phyloP scores from a whole-genome alignment of 2,797 vertebrate species.

The Xenentodon cancila region DNA sequence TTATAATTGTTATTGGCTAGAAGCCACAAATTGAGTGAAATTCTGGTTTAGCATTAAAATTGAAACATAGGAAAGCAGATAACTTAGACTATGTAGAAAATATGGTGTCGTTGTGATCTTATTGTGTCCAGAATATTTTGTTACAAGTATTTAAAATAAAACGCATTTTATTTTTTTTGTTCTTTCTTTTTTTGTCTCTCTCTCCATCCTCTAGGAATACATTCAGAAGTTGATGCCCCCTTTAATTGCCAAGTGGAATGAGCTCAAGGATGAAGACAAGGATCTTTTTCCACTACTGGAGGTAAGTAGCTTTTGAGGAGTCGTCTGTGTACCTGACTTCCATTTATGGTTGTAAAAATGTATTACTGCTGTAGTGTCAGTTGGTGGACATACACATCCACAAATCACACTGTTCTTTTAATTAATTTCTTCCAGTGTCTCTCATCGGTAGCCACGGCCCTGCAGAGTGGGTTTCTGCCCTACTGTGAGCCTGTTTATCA shows the following conservation, averaged over 20 bases:
- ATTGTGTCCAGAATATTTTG: no score
- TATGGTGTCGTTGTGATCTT: no score
- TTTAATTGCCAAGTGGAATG: constrained; percentile 96
- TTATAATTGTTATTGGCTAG: no score
- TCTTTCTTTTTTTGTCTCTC: no score
- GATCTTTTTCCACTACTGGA: constrained; percentile 94
- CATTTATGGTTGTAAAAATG: no score
- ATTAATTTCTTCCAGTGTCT: constrained; percentile 81
- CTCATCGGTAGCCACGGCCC: constrained; percentile 93
- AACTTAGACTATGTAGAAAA: no score
- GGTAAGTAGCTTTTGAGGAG: constrained; percentile 68
- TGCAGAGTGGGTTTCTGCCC: constrained; percentile 95
- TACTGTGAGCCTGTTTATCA: constrained; percentile 97
- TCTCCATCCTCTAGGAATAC: constrained; percentile 84
- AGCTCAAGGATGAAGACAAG: constrained; percentile 96
- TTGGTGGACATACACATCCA: background rate
- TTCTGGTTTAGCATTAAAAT: no score
- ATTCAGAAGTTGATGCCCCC: constrained; percentile 98
- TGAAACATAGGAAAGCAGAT: no score
- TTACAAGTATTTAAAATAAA: no score
- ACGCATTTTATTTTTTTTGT: no score
- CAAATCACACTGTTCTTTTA: background rate
- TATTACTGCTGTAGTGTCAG: background rate
- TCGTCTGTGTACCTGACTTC: background rate
- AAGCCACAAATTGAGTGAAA: no score